Evolutionary conservation across 2,797 vertebrate genomes (phyloP), one percentile per base, ranked within the genome.

Genomic region (Sibirionetta formosa): DNA sequence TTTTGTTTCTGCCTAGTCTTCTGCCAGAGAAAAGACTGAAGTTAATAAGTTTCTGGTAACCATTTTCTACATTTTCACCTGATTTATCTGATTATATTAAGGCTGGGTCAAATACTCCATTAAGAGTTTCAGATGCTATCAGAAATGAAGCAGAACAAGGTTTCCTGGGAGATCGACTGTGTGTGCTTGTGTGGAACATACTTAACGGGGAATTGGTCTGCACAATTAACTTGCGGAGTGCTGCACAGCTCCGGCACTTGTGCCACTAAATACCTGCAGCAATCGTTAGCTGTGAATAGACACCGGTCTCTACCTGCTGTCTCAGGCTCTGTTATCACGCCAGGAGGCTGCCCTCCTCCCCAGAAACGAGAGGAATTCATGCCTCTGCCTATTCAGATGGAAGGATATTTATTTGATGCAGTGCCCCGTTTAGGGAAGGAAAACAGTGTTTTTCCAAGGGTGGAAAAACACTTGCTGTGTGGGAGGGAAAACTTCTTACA

Each of bases 401-500:
- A 73, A 42, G 58, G 51, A 10, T 70, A 40, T 63, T 82, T 89
- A 13, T 69, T 84, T 63, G 84, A 90, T 82, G 72, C 38, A 46
- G n/a, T 63, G 31, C 80, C 56, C 31, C 66, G 22, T 82, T 85
- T 70, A 70, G 65, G 66, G 71, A 65, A 48, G 38, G 18, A 57
- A 71, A 91, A 36, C 19, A 40, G 44, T 70, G 31, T 51, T 95
- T 93, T 93, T 90, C 82, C 78, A 93, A 27, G 9, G 14, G 22
- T 87, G 64, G 83, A 94, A 92, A 88, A 92, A 66, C 71, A 61
- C 80, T 88, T 90, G 93, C 70, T 80, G 56, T 77, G 75, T 87
- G 75, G 88, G 93, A 96, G 68, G 71, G 81, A 96, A 87, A 80
- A 63, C 33, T 88, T 93, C 81, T 82, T 91, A 33, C 35, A 77